Conservation (phyloP, 2,797 vertebrate species). For the Hemibagrus guttatus region DNA sequence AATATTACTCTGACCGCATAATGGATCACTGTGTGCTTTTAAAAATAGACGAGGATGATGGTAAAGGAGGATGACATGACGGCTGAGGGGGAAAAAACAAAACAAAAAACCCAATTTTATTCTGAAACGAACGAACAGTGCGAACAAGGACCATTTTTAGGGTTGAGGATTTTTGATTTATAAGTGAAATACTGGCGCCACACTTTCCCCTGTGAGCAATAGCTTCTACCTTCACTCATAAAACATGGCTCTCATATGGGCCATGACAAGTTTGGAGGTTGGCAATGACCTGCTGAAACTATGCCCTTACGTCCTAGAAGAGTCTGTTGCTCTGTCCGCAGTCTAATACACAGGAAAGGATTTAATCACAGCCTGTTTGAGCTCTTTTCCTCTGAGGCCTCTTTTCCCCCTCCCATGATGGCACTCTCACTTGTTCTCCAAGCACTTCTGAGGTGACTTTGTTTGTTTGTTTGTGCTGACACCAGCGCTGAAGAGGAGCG, state of each 20-base stretch:
- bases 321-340: background rate
- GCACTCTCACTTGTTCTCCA: conserved; percentile 5
- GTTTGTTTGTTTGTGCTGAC: conserved; percentile 55
- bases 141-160: background rate
- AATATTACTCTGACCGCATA: background rate
- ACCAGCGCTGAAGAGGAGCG: conserved; percentile 26
- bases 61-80: background rate
- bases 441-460: conserved; percentile 44
- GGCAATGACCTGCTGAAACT: conserved; percentile 7
- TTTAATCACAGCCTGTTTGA: conserved; percentile 8
- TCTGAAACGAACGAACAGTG: background rate
- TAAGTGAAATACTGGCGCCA: background rate
- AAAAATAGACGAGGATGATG: background rate
- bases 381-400: conserved; percentile 11
- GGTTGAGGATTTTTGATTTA: conserved; percentile 1
- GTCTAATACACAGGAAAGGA: conserved; percentile 4
- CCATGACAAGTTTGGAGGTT: background rate
- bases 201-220: background rate
- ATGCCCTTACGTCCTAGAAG: background rate
- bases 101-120: background rate
- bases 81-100: background rate
- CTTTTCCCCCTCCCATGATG: conserved; percentile 7
- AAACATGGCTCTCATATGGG: conserved; percentile 8
- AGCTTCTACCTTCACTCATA: conserved; percentile 9
- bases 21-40: background rate